Evolutionary conservation across 2,888 invertebrate genomes (phyloP), one percentile per base, ranked within the genome.

Genomic region (Norana najaformis): DNA sequence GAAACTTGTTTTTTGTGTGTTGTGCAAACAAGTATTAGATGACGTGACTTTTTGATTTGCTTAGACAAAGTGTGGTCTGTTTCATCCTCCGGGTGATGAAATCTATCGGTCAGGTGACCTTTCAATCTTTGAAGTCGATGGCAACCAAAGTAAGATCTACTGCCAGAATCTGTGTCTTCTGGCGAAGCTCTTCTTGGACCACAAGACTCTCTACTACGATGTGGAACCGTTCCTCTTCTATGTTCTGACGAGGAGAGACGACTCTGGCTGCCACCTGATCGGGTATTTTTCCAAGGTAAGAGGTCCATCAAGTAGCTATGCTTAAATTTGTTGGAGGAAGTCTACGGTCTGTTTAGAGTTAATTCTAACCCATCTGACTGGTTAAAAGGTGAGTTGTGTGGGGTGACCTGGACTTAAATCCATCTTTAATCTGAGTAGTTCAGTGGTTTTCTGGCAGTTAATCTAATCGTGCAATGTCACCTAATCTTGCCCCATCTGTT

Each of bases 211-310:
- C 83, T 99, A 99, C 95, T 98, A 98, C 94, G 99, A 99, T 94
- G 99, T 99, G 34, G 99, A 99, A 93, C 99, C 99, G 0, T 99
- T 99, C 95, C 96, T 98, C 37, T 99, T 99, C 95, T 99, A 99
- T 95, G 98, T 99, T 30, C 98, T 99, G 97, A 99, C 99, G 1
- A 96, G 97, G 93, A 97, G 97, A 3, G 98, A 99, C 90, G 92
- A 93, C 37, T 94, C 95, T 92, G 96, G 96, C 36, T 98, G 97
- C 94, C 98, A 99, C 94, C 97, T 98, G 30, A 98, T 99, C 83
- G 99, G 99, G 6, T 99, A 99, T 95, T 99, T 99, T 95, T 99
- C 99, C 93, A 99, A 99, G 94, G 94, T 94, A 91, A 94, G 39
- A n/a, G n/a, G n/a, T n/a, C n/a, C n/a, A n/a, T n/a, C n/a, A n/a